These are phyloP conservation scores for Carcinoscorpius rotundicauda DNA, from an alignment of 1,140 invertebrate genomes.

Conservation along the genomic window DNA sequence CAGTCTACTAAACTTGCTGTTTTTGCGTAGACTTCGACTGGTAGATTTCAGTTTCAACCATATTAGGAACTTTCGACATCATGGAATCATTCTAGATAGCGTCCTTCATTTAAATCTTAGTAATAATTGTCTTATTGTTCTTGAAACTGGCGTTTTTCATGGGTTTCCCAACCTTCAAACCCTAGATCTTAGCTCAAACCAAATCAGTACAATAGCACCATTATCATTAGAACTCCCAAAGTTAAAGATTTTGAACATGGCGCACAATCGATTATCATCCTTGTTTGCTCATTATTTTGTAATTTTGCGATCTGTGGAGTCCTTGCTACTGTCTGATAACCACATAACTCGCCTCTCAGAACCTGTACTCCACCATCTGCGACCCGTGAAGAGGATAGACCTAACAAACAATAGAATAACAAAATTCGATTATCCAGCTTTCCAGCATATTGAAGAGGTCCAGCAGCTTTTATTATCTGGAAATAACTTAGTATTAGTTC, in stretches of 20 bases:
- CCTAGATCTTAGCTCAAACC: slow-evolving; percentile 1
- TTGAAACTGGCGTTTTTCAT: slow-evolving; percentile 4
- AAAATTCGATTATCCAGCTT: background rate
- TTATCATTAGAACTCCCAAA: slow-evolving; percentile 2
- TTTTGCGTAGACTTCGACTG: slow-evolving; percentile 1
- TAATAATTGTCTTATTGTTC: slow-evolving; percentile 4
- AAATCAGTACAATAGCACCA: slow-evolving; percentile 1
- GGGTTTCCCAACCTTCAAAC: slow-evolving; percentile 1
- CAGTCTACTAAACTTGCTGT: slow-evolving; percentile 1
- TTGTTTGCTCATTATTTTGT: slow-evolving; percentile 2
- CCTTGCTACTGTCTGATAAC: slow-evolving; percentile 1
- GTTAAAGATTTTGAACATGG: background rate
- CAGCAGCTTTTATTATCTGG: background rate
- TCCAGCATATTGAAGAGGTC: background rate
- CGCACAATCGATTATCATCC: background rate
- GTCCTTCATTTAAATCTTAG: slow-evolving; percentile 3
- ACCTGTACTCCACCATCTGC: slow-evolving; percentile 1
- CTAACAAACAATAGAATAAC: slow-evolving; percentile 1
- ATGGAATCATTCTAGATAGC: background rate
- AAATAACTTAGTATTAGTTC: slow-evolving; percentile 1
- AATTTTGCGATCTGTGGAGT: background rate
- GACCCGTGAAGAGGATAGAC: slow-evolving; percentile 2
- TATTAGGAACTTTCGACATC: background rate
- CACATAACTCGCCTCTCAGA: background rate
- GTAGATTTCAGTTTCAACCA: slow-evolving; percentile 7